Evolutionary conservation across 1,140 invertebrate genomes (phyloP).

Genomic region (Cydia fagiglandana): DNA sequence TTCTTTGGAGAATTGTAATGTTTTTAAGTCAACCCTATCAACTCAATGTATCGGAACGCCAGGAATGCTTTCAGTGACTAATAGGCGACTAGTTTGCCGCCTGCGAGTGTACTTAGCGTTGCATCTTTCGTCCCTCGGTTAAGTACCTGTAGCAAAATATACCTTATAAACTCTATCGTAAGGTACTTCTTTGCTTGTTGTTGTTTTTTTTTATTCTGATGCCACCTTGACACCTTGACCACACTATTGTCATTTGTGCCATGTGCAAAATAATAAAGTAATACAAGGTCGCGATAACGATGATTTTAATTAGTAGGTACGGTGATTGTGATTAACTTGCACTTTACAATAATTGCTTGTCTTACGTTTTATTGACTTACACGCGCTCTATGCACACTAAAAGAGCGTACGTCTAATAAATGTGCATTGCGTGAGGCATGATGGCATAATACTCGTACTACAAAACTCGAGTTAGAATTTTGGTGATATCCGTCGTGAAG

Average conservation of each 20-base stretch:
- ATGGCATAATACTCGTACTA: too few relatives aligned
- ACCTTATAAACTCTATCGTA: neutral
- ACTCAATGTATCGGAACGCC: slow-evolving; percentile 58
- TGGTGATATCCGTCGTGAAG: too few relatives aligned
- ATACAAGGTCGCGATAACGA: slow-evolving; percentile 18
- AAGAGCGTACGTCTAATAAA: too few relatives aligned
- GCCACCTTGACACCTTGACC: slow-evolving; percentile 26
- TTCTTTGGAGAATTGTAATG: neutral
- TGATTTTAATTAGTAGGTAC: slow-evolving; percentile 19
- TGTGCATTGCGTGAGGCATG: too few relatives aligned
- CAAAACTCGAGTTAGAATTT: too few relatives aligned
- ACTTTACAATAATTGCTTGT: neutral
- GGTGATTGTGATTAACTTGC: neutral
- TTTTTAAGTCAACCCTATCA: slow-evolving; percentile 40
- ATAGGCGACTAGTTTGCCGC: slow-evolving; percentile 50
- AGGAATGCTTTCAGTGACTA: slow-evolving; percentile 75
- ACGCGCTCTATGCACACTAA: too few relatives aligned
- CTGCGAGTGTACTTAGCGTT: slow-evolving; percentile 34
- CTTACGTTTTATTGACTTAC: too few relatives aligned
- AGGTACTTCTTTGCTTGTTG: neutral
- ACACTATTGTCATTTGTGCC: slow-evolving; percentile 27
- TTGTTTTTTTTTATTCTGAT: neutral
- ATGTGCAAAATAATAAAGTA: slow-evolving; percentile 30
- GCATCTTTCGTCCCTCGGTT: neutral
- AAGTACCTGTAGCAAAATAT: neutral